These are phyloP conservation scores for Rhabditoides inermis DNA, from an alignment of 2,888 invertebrate genomes.

Conservation along the genomic window DNA sequence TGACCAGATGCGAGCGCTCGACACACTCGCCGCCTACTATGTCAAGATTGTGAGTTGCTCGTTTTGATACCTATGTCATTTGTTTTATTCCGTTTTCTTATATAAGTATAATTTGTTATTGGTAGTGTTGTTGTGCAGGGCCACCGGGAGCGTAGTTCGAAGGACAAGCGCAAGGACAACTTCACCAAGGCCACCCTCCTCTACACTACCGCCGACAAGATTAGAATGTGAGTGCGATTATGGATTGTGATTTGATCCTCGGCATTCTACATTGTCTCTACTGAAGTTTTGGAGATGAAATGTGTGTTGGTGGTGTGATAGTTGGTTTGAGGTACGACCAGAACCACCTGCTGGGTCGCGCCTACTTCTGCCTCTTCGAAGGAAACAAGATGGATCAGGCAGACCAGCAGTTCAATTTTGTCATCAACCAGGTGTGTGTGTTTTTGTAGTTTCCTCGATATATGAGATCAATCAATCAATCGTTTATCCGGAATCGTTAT, in stretches of 20 bases:
- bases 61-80: not conserved
- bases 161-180: slow-evolving; percentile 79
- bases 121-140: slow-evolving; percentile 59
- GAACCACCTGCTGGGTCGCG: slow-evolving; percentile 93
- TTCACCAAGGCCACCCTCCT: slow-evolving; percentile 89
- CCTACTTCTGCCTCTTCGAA: slow-evolving; percentile 93
- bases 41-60: slow-evolving; percentile 62
- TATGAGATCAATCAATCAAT: too few relatives aligned
- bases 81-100: slow-evolving; percentile 3
- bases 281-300: too few relatives aligned
- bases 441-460: not conserved
- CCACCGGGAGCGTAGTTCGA: slow-evolving; percentile 77
- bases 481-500: too few relatives aligned
- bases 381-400: slow-evolving; percentile 76
- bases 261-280: too few relatives aligned
- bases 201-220: slow-evolving; percentile 97
- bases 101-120: not conserved
- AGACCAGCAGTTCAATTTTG: slow-evolving; percentile 98
- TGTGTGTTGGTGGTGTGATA: not conserved
- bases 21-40: slow-evolving; percentile 95
- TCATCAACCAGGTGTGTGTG: slow-evolving; percentile 66
- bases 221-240: slow-evolving; percentile 83
- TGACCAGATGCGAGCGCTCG: slow-evolving; percentile 83
- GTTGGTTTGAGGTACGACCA: slow-evolving; percentile 68
- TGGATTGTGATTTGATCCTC: too few relatives aligned